Conservation (phyloP, 2,113 vertebrate species). For the Dicaeum eximium region DNA sequence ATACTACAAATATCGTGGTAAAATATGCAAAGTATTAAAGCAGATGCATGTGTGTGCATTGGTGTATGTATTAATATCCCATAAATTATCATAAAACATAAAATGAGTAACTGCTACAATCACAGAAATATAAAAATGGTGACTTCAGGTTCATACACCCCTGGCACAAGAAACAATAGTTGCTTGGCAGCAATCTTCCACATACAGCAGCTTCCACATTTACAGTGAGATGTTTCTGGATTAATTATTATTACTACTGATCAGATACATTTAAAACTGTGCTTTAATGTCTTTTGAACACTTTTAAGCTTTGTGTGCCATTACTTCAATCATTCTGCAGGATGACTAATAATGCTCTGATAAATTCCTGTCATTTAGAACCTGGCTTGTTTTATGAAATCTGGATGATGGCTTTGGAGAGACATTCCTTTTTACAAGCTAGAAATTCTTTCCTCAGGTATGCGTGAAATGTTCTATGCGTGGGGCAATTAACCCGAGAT, state of each 20-base stretch:
- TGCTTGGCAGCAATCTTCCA: background rate
- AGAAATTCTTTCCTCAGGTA: constrained; percentile 1
- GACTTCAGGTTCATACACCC: background rate
- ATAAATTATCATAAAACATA: background rate
- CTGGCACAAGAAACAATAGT: background rate
- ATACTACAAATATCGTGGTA: background rate
- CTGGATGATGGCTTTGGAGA: constrained; percentile 20
- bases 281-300: constrained; percentile 13
- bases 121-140: background rate
- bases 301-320: constrained; percentile 18
- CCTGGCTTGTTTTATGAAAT: constrained; percentile 25
- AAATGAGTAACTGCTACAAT: background rate
- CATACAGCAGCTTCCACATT: background rate
- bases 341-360: constrained; percentile 25
- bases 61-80: background rate
- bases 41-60: background rate
- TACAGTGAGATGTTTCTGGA: background rate
- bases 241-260: constrained; percentile 15
- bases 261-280: background rate
- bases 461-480: background rate
- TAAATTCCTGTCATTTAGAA: constrained; percentile 50
- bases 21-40: background rate
- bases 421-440: constrained; percentile 14
- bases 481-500: background rate
- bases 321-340: constrained; percentile 35